phyloP scores from a whole-genome alignment of 2,888 invertebrate species.

The Polia nebulosa region DNA sequence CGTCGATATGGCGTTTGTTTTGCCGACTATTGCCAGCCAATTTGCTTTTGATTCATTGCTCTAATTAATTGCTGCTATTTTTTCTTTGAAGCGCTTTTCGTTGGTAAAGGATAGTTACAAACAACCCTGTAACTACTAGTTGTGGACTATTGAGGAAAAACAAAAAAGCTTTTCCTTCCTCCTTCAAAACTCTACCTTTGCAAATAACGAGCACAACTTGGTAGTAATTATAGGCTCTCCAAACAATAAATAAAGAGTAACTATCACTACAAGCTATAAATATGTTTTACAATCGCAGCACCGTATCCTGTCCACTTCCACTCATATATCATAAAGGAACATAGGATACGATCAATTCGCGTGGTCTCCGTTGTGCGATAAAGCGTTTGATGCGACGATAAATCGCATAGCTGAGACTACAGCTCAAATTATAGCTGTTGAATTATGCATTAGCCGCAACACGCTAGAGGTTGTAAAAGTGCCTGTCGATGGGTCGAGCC shows the following conservation, averaged over 20 bases:
- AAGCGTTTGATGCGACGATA: conserved; percentile 82
- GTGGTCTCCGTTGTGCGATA: conserved; percentile 68
- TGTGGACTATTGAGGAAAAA: conserved; percentile 7
- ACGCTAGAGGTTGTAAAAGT: conserved; percentile 83
- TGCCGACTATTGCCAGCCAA: conserved; percentile 69
- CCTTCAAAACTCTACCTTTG: conserved; percentile 10
- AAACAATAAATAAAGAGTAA: conserved; percentile 44
- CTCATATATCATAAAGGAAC: conserved; percentile 59
- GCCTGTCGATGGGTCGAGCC: conserved; percentile 68
- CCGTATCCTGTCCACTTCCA: conserved; percentile 46
- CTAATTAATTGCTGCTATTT: conserved; percentile 64
- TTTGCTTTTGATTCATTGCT: conserved; percentile 72
- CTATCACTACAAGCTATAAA: conserved; percentile 51
- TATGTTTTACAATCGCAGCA: conserved; percentile 50
- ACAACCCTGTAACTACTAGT: conserved; percentile 13
- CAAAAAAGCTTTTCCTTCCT: conserved; percentile 3
- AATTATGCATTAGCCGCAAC: conserved; percentile 86
- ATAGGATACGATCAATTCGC: conserved; percentile 70
- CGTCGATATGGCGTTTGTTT: conserved; percentile 74
- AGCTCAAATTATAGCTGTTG: conserved; percentile 86
- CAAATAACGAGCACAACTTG: conserved; percentile 8
- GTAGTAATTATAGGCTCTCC: conserved; percentile 21
- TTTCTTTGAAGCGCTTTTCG: conserved; percentile 25
- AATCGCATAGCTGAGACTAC: conserved; percentile 83
- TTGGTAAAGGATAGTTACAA: conserved; percentile 5